phyloP scores from a whole-genome alignment of 1,140 invertebrate genomes.

The Dendroctonus ponderosae region DNA sequence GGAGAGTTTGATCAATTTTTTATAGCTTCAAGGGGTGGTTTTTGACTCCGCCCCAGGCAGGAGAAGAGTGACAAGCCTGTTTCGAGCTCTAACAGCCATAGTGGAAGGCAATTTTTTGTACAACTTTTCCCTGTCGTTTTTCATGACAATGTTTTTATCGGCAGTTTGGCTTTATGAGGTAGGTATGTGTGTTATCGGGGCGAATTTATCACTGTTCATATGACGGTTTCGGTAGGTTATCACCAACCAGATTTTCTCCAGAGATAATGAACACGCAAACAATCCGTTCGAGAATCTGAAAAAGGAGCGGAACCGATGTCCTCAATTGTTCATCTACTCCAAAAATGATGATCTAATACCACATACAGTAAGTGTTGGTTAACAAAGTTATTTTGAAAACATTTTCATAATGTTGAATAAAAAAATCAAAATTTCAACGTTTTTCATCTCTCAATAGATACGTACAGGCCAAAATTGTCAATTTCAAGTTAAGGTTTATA shows the following conservation, averaged over 20 bases:
- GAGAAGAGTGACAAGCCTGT: conserved; percentile 57
- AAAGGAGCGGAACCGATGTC: conserved; percentile 55
- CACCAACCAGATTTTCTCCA: conserved; percentile 46
- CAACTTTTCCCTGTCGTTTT: conserved; percentile 56
- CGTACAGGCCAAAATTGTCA: no score
- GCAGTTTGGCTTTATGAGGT: conserved; percentile 62
- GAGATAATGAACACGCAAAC: conserved; percentile 48
- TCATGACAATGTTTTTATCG: conserved; percentile 59
- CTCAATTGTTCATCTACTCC: conserved; percentile 75
- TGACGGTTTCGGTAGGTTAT: conserved; percentile 43
- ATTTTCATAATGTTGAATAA: no score
- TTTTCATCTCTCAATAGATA: no score
- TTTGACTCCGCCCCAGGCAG: conserved; percentile 75
- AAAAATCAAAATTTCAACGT: no score
- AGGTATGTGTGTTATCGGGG: conserved; percentile 16
- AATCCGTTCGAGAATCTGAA: conserved; percentile 54
- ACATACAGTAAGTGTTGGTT: conserved; percentile 51
- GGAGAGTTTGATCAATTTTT: conserved; percentile 12
- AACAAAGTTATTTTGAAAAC: background rate
- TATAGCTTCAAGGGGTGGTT: conserved; percentile 67
- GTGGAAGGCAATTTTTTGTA: conserved; percentile 56
- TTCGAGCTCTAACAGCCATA: conserved; percentile 61
- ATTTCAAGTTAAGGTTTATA: no score
- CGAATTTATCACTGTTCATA: background rate
- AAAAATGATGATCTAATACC: conserved; percentile 65